These are phyloP conservation scores for Boloria euphrosyne DNA, from an alignment of 2,888 invertebrate genomes.

Conservation along the genomic window DNA sequence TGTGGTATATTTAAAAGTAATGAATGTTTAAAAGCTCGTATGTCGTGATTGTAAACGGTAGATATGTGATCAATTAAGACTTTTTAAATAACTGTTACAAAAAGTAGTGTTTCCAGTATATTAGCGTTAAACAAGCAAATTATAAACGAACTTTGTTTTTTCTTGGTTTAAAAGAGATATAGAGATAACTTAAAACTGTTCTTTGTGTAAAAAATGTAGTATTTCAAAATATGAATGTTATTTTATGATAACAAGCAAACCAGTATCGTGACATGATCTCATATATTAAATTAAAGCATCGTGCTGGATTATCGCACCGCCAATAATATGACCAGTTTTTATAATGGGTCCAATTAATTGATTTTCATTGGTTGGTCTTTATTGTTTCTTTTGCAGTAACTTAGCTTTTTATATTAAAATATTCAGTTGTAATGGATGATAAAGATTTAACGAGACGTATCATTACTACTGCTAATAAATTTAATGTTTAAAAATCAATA, in stretches of 20 bases:
- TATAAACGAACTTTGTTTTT: background rate
- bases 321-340: slow-evolving; percentile 66
- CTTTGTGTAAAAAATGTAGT: background rate
- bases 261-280: slow-evolving; percentile 46
- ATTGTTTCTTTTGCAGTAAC: slow-evolving; percentile 51
- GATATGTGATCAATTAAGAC: slow-evolving; percentile 28
- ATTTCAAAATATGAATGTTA: slow-evolving; percentile 14
- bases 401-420: slow-evolving; percentile 43
- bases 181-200: no score
- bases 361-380: slow-evolving; percentile 61
- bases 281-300: slow-evolving; percentile 54
- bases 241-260: slow-evolving; percentile 33
- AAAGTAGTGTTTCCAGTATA: background rate
- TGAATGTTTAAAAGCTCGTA: slow-evolving; percentile 31
- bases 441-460: no score
- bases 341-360: slow-evolving; percentile 63
- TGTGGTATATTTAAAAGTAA: slow-evolving; percentile 31
- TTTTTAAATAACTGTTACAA: slow-evolving; percentile 22
- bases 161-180: no score
- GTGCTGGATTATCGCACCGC: slow-evolving; percentile 58
- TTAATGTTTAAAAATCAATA: background rate
- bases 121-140: background rate
- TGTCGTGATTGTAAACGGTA: slow-evolving; percentile 25
- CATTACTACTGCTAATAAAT: background rate
- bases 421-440: slow-evolving; percentile 12